Conservation (phyloP, 2,113 vertebrate species). For the Heliornis fulica region DNA sequence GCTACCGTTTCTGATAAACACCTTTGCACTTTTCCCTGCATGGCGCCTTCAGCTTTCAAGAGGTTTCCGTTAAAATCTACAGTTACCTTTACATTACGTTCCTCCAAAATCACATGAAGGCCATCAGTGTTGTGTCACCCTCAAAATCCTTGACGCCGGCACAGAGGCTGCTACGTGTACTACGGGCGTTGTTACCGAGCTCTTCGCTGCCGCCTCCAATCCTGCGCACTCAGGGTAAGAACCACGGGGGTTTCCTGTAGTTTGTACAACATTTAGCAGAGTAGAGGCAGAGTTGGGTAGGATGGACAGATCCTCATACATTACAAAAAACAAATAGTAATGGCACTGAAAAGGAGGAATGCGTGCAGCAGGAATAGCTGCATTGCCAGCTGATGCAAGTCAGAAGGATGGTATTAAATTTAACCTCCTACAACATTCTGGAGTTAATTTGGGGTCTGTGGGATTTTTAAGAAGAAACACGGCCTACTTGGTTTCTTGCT, state of each 20-base stretch:
- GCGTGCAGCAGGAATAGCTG: not conserved
- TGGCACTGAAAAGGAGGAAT: not conserved
- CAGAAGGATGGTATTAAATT: slow-evolving; percentile 5
- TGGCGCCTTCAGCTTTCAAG: not conserved
- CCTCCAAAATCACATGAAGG: not conserved
- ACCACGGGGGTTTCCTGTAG: not conserved
- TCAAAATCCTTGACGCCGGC: not conserved
- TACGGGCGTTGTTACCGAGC: not conserved
- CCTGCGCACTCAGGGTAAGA: not conserved
- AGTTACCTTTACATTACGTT: not conserved
- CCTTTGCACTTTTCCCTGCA: not conserved
- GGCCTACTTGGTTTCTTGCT: not conserved
- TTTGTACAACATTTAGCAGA: not conserved
- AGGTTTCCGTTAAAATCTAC: not conserved
- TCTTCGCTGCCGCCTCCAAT: not conserved
- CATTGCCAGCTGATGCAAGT: not conserved
- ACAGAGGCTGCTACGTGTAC: not conserved
- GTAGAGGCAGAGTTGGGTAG: not conserved
- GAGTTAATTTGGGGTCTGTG: not conserved
- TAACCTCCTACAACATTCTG: slow-evolving; percentile 11
- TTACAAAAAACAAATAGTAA: not conserved
- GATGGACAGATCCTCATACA: not conserved
- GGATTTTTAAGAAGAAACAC: slow-evolving; percentile 20
- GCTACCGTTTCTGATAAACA: not conserved
- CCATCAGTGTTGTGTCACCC: not conserved